These are phyloP conservation scores for Bos javanicus DNA, from an alignment of 2,113 vertebrate species.

Conservation along the genomic window DNA sequence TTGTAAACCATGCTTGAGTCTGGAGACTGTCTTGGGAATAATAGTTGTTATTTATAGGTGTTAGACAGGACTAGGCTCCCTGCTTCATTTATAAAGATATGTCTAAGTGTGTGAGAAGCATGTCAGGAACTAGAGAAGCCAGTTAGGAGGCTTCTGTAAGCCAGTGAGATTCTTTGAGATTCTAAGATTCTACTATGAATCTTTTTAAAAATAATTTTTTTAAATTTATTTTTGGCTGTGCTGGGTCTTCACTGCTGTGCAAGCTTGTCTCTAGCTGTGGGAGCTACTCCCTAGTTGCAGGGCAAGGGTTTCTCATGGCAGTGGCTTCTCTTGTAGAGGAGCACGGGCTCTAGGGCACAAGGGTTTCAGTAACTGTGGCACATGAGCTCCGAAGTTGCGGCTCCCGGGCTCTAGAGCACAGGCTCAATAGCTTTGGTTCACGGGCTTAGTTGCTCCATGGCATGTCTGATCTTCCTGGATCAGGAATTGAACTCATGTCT, in stretches of 20 bases:
- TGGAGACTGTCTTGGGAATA: not conserved
- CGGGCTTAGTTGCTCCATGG: not conserved
- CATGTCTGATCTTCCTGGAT: not conserved
- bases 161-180: not conserved
- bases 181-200: not conserved
- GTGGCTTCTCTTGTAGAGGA: not conserved
- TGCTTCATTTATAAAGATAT: not conserved
- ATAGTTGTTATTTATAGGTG: not conserved
- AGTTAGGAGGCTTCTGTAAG: not conserved
- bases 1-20: not conserved
- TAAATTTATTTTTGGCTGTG: not conserved
- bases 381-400: fast-evolving
- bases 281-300: not conserved
- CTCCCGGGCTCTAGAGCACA: not conserved
- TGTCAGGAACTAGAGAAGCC: not conserved
- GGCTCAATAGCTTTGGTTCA: not conserved
- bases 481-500: not conserved
- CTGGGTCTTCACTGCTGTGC: not conserved
- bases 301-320: fast-evolving
- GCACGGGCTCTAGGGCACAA: not conserved
- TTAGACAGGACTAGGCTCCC: not conserved
- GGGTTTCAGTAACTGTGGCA: not conserved
- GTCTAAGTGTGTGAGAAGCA: not conserved
- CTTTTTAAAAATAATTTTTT: not conserved
- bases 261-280: not conserved